Base-by-base conservation (phyloP, 2,797 vertebrate genomes). In the Hydrocynus forskahlii region DNA sequence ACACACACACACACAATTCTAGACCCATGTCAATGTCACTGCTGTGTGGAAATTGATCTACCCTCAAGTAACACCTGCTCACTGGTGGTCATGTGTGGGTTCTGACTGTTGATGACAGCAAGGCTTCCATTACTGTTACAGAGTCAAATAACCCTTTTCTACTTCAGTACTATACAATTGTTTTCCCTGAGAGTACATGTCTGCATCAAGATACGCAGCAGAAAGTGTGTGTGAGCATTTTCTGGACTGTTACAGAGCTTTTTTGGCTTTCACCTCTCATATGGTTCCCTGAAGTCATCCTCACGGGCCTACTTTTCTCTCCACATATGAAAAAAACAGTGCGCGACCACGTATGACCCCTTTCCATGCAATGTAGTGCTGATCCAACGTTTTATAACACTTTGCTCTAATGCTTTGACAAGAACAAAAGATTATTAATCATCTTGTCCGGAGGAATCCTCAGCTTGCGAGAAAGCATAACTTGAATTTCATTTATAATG, bases 331-430 rank as follows among this genome's bases (percentile, higher is more conserved):
- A 66, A 40, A 35, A 16, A 25, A 7, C 10, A 52, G 45, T 23
- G 4, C 43, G 9, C 14, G 40, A 14, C 40, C 48, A 63, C 4
- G 25, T 38, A 75, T 79, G 50, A 76, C 54, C 75, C 73, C 40
- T 72, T 80, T 83, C 50, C 54, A 75, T 2, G 75, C 67, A 48
- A 64, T 71, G 59, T 7, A 72, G 8, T 10, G 2, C 25, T 1
- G 50, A 19, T 72, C 52, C 69, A 76, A 55, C 7, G 13, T 57
- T 80, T 83, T 17, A 83, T 40, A 74, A 83, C 38, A 75, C 63
- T 67, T 19, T 5, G 54, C 10, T 17, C 38, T 19, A 35, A 10
- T 25, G 43, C 45, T 71, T 12, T 9, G 54, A 79, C 52, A 55
- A 50, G 45, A 2, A 70, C 45, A 52, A 35, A 19, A 54, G 17